Evolutionary conservation across 2,888 invertebrate genomes (phyloP).

Genomic region (Lottia gigantea): DNA sequence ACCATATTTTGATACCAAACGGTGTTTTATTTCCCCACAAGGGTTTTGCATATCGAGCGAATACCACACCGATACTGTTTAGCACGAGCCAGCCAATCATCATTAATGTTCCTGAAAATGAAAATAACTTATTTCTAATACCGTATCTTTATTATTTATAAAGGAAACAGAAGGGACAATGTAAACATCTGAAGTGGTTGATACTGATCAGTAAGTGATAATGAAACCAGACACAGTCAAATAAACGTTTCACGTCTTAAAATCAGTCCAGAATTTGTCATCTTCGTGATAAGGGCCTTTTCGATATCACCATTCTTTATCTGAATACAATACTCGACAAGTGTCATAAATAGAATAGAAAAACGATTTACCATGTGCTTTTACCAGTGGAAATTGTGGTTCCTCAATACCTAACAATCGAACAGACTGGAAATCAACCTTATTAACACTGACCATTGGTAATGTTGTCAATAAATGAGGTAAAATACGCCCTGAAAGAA

Average conservation of each 20-base stretch:
- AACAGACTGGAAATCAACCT: constrained; percentile 15
- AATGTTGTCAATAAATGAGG: constrained; percentile 14
- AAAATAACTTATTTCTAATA: too few relatives aligned
- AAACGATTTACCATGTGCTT: constrained; percentile 19
- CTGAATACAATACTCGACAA: too few relatives aligned
- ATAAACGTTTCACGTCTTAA: too few relatives aligned
- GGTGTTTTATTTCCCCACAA: constrained; percentile 12
- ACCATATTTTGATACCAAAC: constrained; percentile 23
- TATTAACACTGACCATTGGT: constrained; percentile 9
- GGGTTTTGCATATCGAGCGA: constrained; percentile 19
- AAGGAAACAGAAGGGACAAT: too few relatives aligned
- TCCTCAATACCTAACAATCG: constrained; percentile 12
- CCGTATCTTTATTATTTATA: too few relatives aligned
- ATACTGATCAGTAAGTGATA: too few relatives aligned
- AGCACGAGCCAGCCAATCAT: constrained; percentile 13
- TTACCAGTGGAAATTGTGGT: constrained; percentile 15
- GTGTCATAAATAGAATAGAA: not conserved
- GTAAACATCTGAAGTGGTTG: too few relatives aligned
- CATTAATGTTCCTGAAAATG: constrained; percentile 13
- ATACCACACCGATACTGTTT: constrained; percentile 15
- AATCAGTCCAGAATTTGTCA: too few relatives aligned
- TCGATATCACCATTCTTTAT: too few relatives aligned
- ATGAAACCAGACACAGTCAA: too few relatives aligned
- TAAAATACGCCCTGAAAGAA: too few relatives aligned
- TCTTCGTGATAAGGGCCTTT: too few relatives aligned